Percentiles rank a stretch among this genome's conserved stretches.
These are phyloP conservation scores for Drosophila testacea DNA, from an alignment of 2,888 invertebrate species.

Conservation along the genomic window DNA sequence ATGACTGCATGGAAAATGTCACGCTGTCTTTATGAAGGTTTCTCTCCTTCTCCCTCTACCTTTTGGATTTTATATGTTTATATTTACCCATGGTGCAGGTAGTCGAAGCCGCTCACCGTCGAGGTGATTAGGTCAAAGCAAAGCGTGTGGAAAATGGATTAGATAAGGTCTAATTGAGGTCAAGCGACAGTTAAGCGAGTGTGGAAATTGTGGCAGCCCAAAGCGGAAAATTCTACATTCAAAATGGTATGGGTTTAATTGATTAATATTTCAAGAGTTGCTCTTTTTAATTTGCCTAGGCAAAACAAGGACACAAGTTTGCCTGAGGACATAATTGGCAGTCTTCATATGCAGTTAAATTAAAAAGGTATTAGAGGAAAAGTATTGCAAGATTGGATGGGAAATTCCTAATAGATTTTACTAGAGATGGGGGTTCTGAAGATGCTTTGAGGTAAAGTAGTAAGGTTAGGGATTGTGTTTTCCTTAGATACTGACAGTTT, in stretches of 20 bases:
- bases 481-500: no score
- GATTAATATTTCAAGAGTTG: conserved; percentile 23
- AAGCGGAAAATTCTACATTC: conserved; percentile 22
- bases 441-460: no score
- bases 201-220: conserved; percentile 25
- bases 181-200: conserved; percentile 51
- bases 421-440: no score
- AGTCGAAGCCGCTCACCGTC: conserved; percentile 34
- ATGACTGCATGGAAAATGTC: conserved; percentile 60
- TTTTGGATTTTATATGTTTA: conserved; percentile 25
- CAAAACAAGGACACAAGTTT: background rate
- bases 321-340: background rate
- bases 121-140: conserved; percentile 68
- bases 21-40: conserved; percentile 59
- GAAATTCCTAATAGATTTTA: background rate
- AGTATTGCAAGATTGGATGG: no score
- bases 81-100: conserved; percentile 51
- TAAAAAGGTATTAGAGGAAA: background rate
- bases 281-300: background rate
- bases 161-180: conserved; percentile 72
- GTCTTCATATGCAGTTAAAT: background rate
- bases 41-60: background rate
- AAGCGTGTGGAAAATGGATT: conserved; percentile 67
- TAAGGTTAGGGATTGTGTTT: no score
- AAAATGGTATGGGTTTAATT: conserved; percentile 28